phyloP scores from a whole-genome alignment of 2,113 vertebrate genomes.

The Polypterus senegalus region DNA sequence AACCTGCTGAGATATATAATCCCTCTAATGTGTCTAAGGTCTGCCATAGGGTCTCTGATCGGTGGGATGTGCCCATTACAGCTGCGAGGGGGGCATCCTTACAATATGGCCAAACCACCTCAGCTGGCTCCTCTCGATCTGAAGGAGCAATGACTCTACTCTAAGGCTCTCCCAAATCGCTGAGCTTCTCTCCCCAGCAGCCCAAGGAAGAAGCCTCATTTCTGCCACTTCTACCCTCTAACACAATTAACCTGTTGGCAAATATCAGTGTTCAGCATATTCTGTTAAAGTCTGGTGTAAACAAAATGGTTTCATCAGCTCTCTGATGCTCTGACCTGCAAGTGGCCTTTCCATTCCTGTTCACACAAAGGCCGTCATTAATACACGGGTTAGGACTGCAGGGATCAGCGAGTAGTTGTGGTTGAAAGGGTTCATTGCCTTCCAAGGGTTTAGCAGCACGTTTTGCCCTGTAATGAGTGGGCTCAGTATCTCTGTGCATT shows the following conservation, averaged over 20 bases:
- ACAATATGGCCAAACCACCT: too few species aligned
- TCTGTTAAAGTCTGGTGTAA: not conserved
- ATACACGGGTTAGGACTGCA: constrained; percentile 66
- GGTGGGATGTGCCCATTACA: too few species aligned
- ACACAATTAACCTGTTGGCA: not conserved
- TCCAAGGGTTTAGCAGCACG: constrained; percentile 27
- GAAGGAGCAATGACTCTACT: too few species aligned
- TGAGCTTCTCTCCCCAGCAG: too few species aligned
- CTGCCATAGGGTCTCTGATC: too few species aligned
- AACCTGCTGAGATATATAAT: too few species aligned
- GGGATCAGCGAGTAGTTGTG: constrained; percentile 27
- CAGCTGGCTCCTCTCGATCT: too few species aligned
- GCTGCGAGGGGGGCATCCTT: too few species aligned
- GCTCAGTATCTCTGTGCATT: constrained; percentile 4
- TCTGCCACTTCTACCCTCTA: too few species aligned
- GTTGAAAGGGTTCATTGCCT: constrained; percentile 28
- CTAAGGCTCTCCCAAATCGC: too few species aligned
- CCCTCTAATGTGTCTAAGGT: too few species aligned
- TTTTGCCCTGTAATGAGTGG: constrained; percentile 26
- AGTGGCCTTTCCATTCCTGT: constrained; percentile 42
- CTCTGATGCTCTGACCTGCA: constrained; percentile 57
- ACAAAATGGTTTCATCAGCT: not conserved
- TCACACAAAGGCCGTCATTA: constrained; percentile 65
- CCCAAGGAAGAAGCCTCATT: too few species aligned
- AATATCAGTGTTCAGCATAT: not conserved